Conservation (phyloP, 2,113 vertebrate species). For the Gorsachius goisagi region DNA sequence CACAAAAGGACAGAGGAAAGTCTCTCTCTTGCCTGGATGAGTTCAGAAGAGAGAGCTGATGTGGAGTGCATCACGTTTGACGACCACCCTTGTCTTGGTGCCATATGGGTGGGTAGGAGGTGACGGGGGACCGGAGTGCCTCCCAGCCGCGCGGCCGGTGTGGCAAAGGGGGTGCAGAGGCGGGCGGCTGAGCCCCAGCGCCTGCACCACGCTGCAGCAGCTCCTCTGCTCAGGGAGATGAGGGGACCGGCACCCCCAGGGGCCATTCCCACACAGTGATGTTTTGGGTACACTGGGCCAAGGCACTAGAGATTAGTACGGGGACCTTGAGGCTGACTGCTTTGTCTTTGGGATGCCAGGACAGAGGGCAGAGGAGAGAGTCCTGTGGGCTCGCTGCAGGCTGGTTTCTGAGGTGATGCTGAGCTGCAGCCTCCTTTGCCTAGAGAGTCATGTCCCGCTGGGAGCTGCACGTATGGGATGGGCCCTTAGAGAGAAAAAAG, state of each 20-base stretch:
- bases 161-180: background rate
- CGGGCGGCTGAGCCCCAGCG: rapidly evolving
- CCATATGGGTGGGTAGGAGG: background rate
- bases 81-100: background rate
- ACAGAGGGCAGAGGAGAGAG: background rate
- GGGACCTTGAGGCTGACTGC: background rate
- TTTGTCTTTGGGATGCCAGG: background rate
- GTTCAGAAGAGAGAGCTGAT: background rate
- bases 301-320: background rate
- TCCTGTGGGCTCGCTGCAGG: background rate
- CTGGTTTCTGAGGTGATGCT: background rate
- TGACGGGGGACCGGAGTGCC: background rate
- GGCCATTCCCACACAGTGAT: background rate
- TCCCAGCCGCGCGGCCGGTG: rapidly evolving
- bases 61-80: background rate
- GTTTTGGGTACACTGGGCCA: background rate
- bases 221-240: background rate
- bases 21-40: background rate
- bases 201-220: rapidly evolving
- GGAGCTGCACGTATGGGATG: background rate
- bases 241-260: rapidly evolving
- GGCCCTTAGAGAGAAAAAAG: background rate
- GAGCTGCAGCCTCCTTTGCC: background rate
- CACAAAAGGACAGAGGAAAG: background rate
- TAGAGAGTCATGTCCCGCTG: background rate